phyloP scores from a whole-genome alignment of 2,113 vertebrate species.

The Bujurquina vittata region DNA sequence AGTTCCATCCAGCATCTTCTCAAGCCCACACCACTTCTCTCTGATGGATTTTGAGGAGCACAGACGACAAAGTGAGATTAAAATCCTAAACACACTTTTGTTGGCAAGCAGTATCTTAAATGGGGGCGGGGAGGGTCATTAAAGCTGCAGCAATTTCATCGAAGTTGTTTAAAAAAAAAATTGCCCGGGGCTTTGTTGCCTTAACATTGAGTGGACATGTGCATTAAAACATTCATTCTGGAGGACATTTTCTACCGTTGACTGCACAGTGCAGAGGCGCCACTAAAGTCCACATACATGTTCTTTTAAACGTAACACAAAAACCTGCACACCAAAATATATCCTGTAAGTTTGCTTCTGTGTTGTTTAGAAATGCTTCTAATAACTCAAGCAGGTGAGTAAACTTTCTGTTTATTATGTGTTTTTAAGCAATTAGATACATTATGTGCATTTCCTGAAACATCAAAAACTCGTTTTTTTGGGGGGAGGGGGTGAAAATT shows the following conservation, averaged over 20 bases:
- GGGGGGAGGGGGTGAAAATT: background rate
- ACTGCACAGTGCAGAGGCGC: conserved; percentile 33
- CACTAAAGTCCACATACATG: background rate
- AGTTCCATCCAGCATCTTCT: conserved; percentile 3
- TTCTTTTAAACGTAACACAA: background rate
- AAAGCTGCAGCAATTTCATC: background rate
- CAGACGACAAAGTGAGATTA: conserved; percentile 34
- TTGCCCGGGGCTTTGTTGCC: background rate
- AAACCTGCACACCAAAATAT: background rate
- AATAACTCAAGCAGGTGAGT: background rate
- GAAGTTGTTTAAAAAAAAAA: background rate
- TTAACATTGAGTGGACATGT: conserved; percentile 5
- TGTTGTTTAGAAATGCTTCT: background rate
- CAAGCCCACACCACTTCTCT: background rate
- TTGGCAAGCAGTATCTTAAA: background rate
- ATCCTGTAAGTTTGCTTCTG: background rate
- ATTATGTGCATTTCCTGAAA: background rate
- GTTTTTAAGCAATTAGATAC: background rate
- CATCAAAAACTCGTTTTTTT: background rate
- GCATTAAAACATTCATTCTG: conserved; percentile 32
- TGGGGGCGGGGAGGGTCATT: background rate
- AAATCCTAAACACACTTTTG: background rate
- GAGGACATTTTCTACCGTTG: background rate
- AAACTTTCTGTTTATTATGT: background rate
- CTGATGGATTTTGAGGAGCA: background rate